phyloP scores from a whole-genome alignment of 2,888 invertebrate species.

The Yponomeuta sedellus region DNA sequence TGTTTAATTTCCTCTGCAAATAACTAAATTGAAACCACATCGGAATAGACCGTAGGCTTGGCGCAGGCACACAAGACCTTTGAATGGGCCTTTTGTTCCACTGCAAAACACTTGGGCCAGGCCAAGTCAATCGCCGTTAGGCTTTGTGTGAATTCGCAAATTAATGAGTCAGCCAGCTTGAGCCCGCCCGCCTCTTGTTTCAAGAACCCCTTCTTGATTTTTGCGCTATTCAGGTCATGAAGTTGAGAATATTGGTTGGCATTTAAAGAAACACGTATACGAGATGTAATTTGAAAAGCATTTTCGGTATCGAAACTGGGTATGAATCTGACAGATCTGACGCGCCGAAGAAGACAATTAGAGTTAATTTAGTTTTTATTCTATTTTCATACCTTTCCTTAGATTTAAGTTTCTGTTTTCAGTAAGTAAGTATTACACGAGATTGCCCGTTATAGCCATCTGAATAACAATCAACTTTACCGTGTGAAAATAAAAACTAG shows the following conservation, averaged over 20 bases:
- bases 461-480: constrained; percentile 46
- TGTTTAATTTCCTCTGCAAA: neutral
- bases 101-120: constrained; percentile 55
- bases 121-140: constrained; percentile 65
- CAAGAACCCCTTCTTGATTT: constrained; percentile 25
- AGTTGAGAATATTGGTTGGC: neutral
- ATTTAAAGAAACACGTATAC: neutral
- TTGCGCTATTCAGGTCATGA: neutral
- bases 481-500: constrained; percentile 60
- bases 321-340: no score
- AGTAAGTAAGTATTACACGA: constrained; percentile 21
- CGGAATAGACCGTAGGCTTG: neutral
- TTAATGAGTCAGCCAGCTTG: constrained; percentile 60
- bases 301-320: neutral
- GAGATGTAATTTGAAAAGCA: neutral
- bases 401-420: neutral
- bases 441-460: constrained; percentile 33
- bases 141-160: constrained; percentile 63
- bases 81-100: constrained; percentile 69
- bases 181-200: constrained; percentile 43
- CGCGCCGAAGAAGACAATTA: no score
- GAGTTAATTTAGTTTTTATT: no score
- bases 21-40: neutral
- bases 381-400: no score
- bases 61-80: constrained; percentile 13